Conservation (phyloP, 30 jellyfish, hydroid and myxozoan genomes). For the Cassiopea andromeda region DNA sequence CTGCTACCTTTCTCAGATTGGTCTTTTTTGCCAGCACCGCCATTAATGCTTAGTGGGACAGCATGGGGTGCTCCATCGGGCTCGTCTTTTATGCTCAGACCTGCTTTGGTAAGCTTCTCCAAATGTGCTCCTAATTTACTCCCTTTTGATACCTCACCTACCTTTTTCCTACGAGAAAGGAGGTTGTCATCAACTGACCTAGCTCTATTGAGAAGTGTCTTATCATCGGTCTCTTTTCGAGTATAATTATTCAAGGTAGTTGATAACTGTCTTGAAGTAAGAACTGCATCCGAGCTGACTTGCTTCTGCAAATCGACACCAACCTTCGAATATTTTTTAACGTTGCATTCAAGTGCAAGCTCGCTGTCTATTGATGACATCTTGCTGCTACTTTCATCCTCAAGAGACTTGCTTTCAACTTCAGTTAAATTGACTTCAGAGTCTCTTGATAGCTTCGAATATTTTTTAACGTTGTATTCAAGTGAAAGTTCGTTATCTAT, state of each 20-base stretch:
- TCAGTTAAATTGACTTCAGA: background rate
- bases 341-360: background rate
- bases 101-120: conserved; percentile 70
- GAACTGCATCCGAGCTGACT: conserved; percentile 61
- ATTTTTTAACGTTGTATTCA: background rate
- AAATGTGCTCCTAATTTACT: conserved; percentile 59
- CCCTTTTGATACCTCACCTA: conserved; percentile 23
- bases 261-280: conserved; percentile 22
- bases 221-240: background rate
- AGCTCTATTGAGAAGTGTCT: conserved; percentile 12
- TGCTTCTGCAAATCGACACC: conserved; percentile 5
- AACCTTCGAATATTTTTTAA: background rate
- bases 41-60: conserved; percentile 2
- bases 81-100: conserved; percentile 31
- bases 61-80: background rate
- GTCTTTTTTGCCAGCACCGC: background rate
- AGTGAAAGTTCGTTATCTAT: background rate
- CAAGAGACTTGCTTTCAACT: background rate
- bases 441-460: background rate
- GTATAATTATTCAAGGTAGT: background rate
- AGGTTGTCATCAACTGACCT: conserved; percentile 54
- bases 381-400: background rate
- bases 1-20: background rate
- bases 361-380: background rate
- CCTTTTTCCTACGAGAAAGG: conserved; percentile 12